Evolutionary conservation across 2,888 invertebrate species (phyloP), one percentile per base, ranked within the genome.

Genomic region (Latrodectus hesperus): DNA sequence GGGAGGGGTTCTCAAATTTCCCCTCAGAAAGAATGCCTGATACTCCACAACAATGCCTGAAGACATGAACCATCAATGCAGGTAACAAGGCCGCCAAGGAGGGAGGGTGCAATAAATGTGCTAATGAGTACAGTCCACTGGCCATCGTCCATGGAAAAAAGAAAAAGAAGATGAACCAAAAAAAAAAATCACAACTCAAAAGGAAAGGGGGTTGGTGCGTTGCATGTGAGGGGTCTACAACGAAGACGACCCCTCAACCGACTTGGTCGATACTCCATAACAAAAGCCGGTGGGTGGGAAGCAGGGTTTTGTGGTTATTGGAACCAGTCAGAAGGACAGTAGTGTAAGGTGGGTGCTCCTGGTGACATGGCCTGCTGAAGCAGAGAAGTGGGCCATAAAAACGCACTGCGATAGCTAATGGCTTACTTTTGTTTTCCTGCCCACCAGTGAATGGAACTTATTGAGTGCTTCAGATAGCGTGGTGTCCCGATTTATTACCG

Each of bases 41-140:
- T 38, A 4, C 38, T 6, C 38, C 38, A 38, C 38, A 75, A 82
- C 75, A 82, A 82, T 84, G 72, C 70, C 73, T 53, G 67, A 55
- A 49, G 76, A 83, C 76, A 75, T 26, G 60, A 53, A 76, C 76
- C 70, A 83, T 76, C 71, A 9, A 49, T 70, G 71, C n/a, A 17
- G 78, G 84, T 84, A 84, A 84, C 84, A 84, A 84, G 84, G 71
- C 78, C 67, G 52, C 53, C 11, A 64, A 77, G 82, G 49, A n/a
- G 55, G 70, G 60, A 55, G 55, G 53, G 60, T 52, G 53, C 80
- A 87, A 87, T 87, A 87, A 87, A 87, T 87, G 86, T 87, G 86
- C 86, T 87, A 87, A 87, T 87, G 81, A 82, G 81, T n/a, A 53
- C 67, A 53, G 67, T 75, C 38, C 75, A 49, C 75, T 82, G 82